Conservation (phyloP, 2,888 invertebrate species). For the Tuberolachnus salignus region DNA sequence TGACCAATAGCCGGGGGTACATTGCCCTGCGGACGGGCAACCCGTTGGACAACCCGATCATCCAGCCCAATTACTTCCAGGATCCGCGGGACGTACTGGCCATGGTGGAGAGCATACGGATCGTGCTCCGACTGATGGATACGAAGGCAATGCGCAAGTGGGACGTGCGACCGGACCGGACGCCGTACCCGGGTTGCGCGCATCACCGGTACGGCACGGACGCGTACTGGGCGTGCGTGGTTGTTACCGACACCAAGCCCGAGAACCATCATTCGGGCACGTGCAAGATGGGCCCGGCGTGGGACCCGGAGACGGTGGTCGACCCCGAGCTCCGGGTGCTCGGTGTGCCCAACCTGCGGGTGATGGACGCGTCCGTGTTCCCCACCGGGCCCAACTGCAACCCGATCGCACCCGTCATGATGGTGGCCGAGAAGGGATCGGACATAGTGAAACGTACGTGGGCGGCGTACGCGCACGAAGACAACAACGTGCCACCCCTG, state of each 20-base stretch:
- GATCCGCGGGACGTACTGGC: slow-evolving; percentile 62
- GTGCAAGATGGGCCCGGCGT: slow-evolving; percentile 61
- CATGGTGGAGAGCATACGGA: slow-evolving; percentile 61
- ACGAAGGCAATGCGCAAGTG: slow-evolving; percentile 59
- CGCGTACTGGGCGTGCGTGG: slow-evolving; percentile 60
- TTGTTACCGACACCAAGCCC: slow-evolving; percentile 59
- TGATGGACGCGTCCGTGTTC: slow-evolving; percentile 63
- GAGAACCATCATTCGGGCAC: slow-evolving; percentile 61
- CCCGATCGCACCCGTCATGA: slow-evolving; percentile 60
- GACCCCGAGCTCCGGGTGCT: slow-evolving; percentile 61
- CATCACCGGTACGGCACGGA: slow-evolving; percentile 58
- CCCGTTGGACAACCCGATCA: slow-evolving; percentile 65
- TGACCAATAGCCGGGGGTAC: slow-evolving; percentile 62
- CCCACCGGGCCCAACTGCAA: slow-evolving; percentile 63
- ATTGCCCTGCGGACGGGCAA: slow-evolving; percentile 63
- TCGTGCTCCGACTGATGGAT: slow-evolving; percentile 59
- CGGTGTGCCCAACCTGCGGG: slow-evolving; percentile 62
- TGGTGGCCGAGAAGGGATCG: slow-evolving; percentile 61
- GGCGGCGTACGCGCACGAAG: slow-evolving; percentile 48
- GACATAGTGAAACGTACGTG: slow-evolving; percentile 60
- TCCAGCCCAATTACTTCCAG: slow-evolving; percentile 66
- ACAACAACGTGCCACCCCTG: slow-evolving; percentile 28
- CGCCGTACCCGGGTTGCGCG: slow-evolving; percentile 58
- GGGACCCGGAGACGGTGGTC: slow-evolving; percentile 61
- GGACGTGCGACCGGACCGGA: slow-evolving; percentile 59